Evolutionary conservation across 2,113 vertebrate genomes (phyloP), one percentile per base, ranked within the genome.

Genomic region (Podilymbus podiceps): DNA sequence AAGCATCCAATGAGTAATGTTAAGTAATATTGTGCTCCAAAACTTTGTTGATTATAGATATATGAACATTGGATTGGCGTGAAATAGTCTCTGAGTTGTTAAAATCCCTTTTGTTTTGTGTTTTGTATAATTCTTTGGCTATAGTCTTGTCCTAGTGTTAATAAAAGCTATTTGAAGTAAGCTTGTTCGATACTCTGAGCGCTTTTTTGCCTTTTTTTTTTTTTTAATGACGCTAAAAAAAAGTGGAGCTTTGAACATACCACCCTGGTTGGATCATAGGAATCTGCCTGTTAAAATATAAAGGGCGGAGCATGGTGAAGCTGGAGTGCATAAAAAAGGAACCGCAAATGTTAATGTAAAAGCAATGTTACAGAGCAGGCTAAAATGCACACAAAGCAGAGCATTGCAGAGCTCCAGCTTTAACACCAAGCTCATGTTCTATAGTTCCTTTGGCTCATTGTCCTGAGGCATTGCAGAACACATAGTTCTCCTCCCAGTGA

Each of bases 121-220:
- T 98, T 98, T 98, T 98, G 95, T 98, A 98, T 96, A 96, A 97
- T 95, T 97, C 96, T 98, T 98, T 98, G 97, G 96, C 96, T 97
- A 96, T 97, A 96, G 89, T 98, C 96, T 97, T 97, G 97, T 97
- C 95, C 92, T 96, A 96, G 95, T 97, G 95, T 96, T 93, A 98
- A 98, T 98, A 98, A 98, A 98, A 96, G 80, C 90, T 97, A 97
- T 98, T 98, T 98, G 97, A 98, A 98, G 96, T 98, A 97, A 97
- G 77, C 89, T 89, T 35, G 81, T 97, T 93, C 60, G 83, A 92
- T 97, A 95, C 89, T 87, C 58, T 60, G 52, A 58, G 67, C 42
- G 19, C 5, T 9, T 68, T 69, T 59, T 66, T 58, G 69, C 31
- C 38, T 59, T 10, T 6, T 69, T 35, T 58, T n/a, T 30, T 27